Evolutionary conservation across 2,888 invertebrate species (phyloP), one percentile per base, ranked within the genome.

Genomic region (Apamea sordens): DNA sequence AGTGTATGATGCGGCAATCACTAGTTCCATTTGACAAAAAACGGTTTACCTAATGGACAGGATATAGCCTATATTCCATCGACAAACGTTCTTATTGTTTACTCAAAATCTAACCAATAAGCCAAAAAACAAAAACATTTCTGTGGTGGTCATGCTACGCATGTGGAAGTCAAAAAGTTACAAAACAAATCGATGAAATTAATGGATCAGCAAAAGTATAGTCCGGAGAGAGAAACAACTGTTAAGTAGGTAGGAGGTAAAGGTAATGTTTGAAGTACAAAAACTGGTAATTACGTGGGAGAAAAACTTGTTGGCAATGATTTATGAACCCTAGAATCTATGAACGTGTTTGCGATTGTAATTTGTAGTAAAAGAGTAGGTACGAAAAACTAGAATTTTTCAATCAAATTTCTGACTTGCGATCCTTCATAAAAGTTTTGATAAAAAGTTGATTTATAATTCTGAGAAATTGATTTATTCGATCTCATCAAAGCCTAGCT

Each of bases 401-500:
- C 3, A 32, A 44, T n/a, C 1, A 77, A 41, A 28, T 41, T 18
- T 67, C 28, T 61, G 24, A 24, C 18, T 77, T 36, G 18, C 36
- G 36, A 65, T 47, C 11, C 13, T 44, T 56, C 36, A n/a, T 28
- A 64, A 81, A 70, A 65, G 10, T 41, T 24, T 65, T 24, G 1
- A 18, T 36, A 41, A 65, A 65, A 73, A 59, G 50, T 73, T 67
- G 65, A 73, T 65, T 59, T 73, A 79, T 13, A 65, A 56, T 81
- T 73, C 65, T n/a, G n/a, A 15, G 15, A 59, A 79, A 44, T 53
- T 50, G 10, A 82, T 82, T 73, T 74, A 74, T 67, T 74, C 21
- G 21, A 59, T 50, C n/a, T 50, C 21, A 50, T 44, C 2, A 36
- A 47, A 41, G 41, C 65, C 47, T 32, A 65, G 47, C 1, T 50